Conservation (phyloP, 2,888 invertebrate species). For the Papilio protenor region DNA sequence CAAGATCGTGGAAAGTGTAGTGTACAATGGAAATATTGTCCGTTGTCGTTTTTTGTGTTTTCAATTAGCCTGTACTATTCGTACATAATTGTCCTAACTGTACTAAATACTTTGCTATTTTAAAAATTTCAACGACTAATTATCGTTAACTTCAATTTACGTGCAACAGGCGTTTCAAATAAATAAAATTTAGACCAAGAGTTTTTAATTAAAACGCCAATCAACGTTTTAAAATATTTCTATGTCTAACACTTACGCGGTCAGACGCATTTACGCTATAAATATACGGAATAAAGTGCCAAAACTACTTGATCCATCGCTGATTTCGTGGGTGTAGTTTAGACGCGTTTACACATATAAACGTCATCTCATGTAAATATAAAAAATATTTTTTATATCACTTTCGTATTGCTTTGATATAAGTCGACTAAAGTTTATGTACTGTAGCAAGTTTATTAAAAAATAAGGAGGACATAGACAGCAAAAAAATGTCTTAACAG, state of each 20-base stretch:
- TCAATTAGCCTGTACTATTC: background rate
- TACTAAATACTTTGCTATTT: background rate
- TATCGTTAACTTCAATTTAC: background rate
- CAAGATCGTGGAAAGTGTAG: background rate
- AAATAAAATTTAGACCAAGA: background rate
- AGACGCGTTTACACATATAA: background rate
- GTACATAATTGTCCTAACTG: too few species aligned
- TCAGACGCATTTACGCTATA: background rate
- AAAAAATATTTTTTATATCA: background rate
- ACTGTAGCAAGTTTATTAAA: too few species aligned
- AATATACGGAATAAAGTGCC: background rate
- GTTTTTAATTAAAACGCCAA: conserved; percentile 18
- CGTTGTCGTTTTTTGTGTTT: background rate
- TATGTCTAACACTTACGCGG: background rate
- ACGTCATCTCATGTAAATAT: conserved; percentile 4
- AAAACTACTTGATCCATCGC: conserved; percentile 1
- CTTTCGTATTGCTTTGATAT: background rate
- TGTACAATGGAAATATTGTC: background rate
- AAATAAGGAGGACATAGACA: too few species aligned
- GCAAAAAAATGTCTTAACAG: too few species aligned
- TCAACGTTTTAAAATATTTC: conserved; percentile 13
- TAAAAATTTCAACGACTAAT: background rate
- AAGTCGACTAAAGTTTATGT: too few species aligned
- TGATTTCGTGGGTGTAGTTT: conserved; percentile 4
- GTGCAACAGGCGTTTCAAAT: background rate